Evolutionary conservation across 2,888 invertebrate species (phyloP).

Genomic region (Petrolisthes cinctipes): DNA sequence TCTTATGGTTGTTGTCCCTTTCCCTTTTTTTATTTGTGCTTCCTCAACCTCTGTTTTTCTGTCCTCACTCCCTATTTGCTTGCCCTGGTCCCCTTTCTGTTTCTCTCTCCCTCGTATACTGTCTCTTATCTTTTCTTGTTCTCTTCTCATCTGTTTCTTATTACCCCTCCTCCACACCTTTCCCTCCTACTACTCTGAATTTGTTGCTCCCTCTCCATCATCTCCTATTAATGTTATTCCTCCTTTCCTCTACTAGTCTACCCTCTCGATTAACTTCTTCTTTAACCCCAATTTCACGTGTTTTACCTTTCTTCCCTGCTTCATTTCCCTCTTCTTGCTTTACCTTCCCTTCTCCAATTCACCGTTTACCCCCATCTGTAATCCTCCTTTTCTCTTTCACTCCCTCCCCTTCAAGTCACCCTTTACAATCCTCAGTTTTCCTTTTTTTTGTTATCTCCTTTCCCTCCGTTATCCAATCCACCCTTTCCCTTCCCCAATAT

Average conservation of each 20-base stretch:
- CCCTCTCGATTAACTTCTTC: background rate
- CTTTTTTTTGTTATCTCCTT: background rate
- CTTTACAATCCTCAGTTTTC: background rate
- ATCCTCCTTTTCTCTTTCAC: background rate
- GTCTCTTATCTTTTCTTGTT: background rate
- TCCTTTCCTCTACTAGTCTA: conserved; percentile 4
- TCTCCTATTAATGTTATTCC: background rate
- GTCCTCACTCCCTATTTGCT: background rate
- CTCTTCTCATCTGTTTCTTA: background rate
- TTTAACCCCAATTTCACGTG: background rate
- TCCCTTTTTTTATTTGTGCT: background rate
- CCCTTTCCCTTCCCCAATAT: background rate
- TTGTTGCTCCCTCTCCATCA: background rate
- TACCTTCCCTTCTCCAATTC: background rate
- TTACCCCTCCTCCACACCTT: conserved; percentile 9
- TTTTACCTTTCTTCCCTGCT: no score
- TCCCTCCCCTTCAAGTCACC: background rate
- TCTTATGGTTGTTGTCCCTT: background rate
- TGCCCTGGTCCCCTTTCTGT: background rate
- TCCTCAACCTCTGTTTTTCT: background rate
- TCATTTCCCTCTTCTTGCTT: background rate
- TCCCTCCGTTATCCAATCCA: background rate
- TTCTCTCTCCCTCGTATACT: conserved; percentile 4
- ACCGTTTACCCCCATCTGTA: conserved; percentile 2
- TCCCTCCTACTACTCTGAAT: background rate